Conservation (phyloP, 2,113 vertebrate species). For the Thomomys bottae region DNA sequence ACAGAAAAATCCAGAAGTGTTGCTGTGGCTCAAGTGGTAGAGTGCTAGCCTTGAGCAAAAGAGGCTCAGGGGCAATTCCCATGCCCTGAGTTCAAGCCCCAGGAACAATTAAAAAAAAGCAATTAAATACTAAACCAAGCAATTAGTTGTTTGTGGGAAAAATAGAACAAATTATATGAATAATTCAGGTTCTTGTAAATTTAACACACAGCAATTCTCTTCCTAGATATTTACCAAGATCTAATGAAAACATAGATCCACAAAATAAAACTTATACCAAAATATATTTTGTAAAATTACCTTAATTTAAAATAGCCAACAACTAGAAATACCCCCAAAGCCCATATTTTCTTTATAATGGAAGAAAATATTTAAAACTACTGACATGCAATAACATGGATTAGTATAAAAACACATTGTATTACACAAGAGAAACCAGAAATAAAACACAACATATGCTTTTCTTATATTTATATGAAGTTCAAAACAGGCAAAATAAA, state of each 20-base stretch:
- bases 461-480: constrained; percentile 7
- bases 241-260: constrained; percentile 8
- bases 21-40: too few species aligned
- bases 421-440: constrained; percentile 20
- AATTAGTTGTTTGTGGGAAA: constrained; percentile 17
- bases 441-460: constrained; percentile 23
- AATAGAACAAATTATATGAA: neutral
- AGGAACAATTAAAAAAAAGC: too few species aligned
- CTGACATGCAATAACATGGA: neutral
- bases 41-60: too few species aligned
- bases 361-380: constrained; percentile 13
- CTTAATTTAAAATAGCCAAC: neutral
- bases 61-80: too few species aligned
- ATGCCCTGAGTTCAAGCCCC: too few species aligned
- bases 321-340: neutral
- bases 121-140: neutral
- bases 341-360: too few species aligned
- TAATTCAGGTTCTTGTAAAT: constrained; percentile 40
- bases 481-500: constrained; percentile 62
- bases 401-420: constrained; percentile 4
- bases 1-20: too few species aligned
- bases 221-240: constrained; percentile 18
- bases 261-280: neutral
- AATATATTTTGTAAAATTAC: neutral
- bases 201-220: neutral